Percentiles rank a stretch among this genome's conserved stretches.
Evolutionary conservation across 2,888 invertebrate species (phyloP).

Genomic region (Lobophora halterata): DNA sequence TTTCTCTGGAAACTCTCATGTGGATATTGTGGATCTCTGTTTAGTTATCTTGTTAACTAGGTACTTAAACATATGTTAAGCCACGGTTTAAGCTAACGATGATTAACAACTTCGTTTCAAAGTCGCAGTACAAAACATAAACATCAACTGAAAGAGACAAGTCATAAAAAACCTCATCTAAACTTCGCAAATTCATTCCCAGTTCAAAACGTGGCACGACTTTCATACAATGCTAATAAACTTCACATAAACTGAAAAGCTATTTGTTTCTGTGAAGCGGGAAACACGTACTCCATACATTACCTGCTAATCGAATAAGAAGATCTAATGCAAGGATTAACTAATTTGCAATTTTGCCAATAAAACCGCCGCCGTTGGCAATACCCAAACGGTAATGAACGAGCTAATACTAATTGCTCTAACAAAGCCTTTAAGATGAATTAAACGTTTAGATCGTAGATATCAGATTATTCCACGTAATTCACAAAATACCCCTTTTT

Average conservation of each 20-base stretch:
- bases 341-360: conserved; percentile 68
- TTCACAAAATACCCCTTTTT: conserved; percentile 38
- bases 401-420: conserved; percentile 61
- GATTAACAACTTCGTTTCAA: conserved; percentile 1
- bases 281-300: conserved; percentile 55
- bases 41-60: too few species aligned
- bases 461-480: conserved; percentile 55
- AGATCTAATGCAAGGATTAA: conserved; percentile 55
- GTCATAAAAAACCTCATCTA: conserved; percentile 48
- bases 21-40: too few species aligned
- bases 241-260: conserved; percentile 48
- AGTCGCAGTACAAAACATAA: conserved; percentile 16
- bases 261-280: conserved; percentile 44
- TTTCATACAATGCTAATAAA: conserved; percentile 46
- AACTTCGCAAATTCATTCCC: conserved; percentile 46
- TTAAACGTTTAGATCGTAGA: conserved; percentile 67
- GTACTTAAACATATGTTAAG: too few species aligned
- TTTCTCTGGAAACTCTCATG: too few species aligned
- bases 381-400: conserved; percentile 51
- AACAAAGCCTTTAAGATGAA: conserved; percentile 42
- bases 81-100: too few species aligned
- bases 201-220: conserved; percentile 47
- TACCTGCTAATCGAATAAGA: conserved; percentile 55
- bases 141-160: conserved; percentile 21
- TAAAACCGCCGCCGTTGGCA: conserved; percentile 66